Percentiles rank a stretch among this genome's conserved stretches.
These are phyloP conservation scores for Caenorhabditis latens DNA, from an alignment of 1,140 invertebrate genomes.

Conservation along the genomic window DNA sequence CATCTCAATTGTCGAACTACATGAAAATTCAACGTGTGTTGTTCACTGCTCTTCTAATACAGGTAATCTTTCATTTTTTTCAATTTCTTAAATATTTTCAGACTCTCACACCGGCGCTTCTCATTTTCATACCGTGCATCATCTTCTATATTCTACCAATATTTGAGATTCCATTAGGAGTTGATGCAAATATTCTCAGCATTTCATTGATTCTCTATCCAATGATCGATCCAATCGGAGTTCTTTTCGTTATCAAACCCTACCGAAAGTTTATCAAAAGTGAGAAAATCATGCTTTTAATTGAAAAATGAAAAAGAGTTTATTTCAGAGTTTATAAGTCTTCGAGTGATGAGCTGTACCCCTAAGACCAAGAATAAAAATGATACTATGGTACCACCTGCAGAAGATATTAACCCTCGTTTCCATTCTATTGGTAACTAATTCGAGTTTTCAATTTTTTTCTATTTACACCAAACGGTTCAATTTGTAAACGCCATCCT, in stretches of 20 bases:
- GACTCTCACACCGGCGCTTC: not conserved
- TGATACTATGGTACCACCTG: no score
- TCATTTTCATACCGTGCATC: slow-evolving; percentile 2
- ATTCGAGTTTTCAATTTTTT: no score
- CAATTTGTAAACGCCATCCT: no score
- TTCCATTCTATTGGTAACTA: no score
- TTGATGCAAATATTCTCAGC: slow-evolving; percentile 14
- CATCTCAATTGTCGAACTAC: not conserved
- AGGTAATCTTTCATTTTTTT: not conserved
- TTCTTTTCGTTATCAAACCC: not conserved
- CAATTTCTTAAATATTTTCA: not conserved
- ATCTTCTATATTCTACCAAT: slow-evolving; percentile 11
- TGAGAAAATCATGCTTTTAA: not conserved
- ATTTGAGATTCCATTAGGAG: not conserved
- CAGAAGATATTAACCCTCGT: no score
- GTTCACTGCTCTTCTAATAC: not conserved
- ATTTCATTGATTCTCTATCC: slow-evolving; percentile 10
- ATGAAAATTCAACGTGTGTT: not conserved
- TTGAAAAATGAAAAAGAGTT: not conserved
- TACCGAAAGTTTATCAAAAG: not conserved
- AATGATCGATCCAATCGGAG: not conserved
- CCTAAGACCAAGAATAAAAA: no score
- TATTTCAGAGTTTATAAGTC: not conserved
- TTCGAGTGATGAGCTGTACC: no score
- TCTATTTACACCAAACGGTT: no score